These are phyloP conservation scores for Aleadryas rufinucha DNA, from an alignment of 2,113 vertebrate genomes.

Conservation along the genomic window DNA sequence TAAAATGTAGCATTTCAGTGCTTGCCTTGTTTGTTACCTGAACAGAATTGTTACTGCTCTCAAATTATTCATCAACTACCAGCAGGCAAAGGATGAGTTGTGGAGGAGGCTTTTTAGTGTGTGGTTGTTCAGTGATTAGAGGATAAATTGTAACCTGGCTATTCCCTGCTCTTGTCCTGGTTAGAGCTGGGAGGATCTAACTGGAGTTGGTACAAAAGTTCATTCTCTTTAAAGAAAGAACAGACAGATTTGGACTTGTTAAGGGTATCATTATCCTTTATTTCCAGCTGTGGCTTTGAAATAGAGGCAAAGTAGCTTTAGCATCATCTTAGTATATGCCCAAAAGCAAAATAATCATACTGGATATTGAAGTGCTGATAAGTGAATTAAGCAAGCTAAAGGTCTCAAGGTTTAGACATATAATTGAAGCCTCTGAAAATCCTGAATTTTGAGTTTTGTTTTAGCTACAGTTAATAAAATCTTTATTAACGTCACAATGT, in stretches of 20 bases:
- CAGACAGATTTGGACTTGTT: background rate
- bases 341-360: background rate
- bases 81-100: constrained; percentile 30
- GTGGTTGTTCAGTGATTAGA: background rate
- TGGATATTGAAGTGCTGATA: background rate
- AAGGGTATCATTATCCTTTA: background rate
- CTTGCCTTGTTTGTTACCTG: background rate
- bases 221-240: background rate
- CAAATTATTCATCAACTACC: constrained; percentile 35
- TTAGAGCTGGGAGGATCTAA: background rate
- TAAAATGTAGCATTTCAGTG: background rate
- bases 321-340: background rate
- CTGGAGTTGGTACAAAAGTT: background rate
- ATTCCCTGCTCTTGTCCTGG: background rate
- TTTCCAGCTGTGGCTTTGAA: background rate
- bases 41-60: background rate
- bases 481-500: background rate
- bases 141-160: background rate
- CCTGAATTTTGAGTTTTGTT: background rate
- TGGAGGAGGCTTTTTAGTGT: constrained; percentile 6
- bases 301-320: background rate
- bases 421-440: background rate
- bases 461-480: background rate
- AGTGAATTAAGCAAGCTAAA: background rate
- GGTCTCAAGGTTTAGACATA: background rate